Evolutionary conservation across 1,140 invertebrate genomes (phyloP).

Genomic region (Aphaenogaster rudis): DNA sequence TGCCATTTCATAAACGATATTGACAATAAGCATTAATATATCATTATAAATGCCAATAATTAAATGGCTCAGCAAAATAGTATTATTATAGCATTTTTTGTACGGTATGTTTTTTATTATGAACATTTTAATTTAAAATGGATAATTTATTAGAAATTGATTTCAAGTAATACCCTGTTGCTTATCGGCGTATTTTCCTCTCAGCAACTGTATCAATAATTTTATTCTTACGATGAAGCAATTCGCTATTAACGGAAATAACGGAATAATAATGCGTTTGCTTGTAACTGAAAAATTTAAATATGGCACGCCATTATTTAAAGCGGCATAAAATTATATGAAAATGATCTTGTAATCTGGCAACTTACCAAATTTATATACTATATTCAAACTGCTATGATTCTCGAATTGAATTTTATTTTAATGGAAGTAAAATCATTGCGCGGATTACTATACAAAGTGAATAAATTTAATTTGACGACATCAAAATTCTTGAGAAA

Average conservation of each 20-base stretch:
- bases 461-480: neutral
- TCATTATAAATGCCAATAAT: slow-evolving; percentile 47
- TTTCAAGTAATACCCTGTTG: neutral
- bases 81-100: slow-evolving; percentile 19
- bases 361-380: slow-evolving; percentile 21
- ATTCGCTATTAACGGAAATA: slow-evolving; percentile 20
- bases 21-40: slow-evolving; percentile 16
- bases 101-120: neutral
- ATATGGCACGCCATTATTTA: neutral
- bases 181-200: neutral
- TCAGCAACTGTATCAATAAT: neutral
- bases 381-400: neutral
- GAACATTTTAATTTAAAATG: neutral
- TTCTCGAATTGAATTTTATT: neutral
- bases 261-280: neutral
- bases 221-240: slow-evolving; percentile 8
- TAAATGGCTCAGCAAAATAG: neutral
- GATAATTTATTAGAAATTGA: neutral
- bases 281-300: slow-evolving; percentile 3
- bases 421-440: neutral
- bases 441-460: neutral
- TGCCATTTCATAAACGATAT: slow-evolving; percentile 1
- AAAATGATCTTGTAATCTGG: slow-evolving; percentile 16
- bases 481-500: neutral
- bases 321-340: neutral